A percentile compares a stretch with the other conserved stretches of the same genome.
Evolutionary conservation across 2,113 vertebrate genomes (phyloP).

Genomic region (Oreochromis spilurus): DNA sequence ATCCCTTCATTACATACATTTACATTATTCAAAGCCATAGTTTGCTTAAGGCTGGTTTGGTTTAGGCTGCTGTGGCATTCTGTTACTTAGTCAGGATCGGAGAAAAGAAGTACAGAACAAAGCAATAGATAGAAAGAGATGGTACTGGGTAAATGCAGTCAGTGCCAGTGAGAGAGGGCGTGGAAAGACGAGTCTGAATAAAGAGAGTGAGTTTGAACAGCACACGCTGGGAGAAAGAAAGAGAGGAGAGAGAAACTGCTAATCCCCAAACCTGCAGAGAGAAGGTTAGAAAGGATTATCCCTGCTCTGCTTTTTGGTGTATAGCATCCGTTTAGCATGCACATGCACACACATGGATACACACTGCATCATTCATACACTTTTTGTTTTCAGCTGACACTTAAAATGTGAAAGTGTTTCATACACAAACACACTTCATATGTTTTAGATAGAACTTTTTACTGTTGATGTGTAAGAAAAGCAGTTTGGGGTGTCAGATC

Average conservation of each 20-base stretch:
- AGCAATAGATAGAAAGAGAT: not conserved
- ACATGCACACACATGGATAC: not conserved
- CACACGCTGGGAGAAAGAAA: not conserved
- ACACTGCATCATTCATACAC: not conserved
- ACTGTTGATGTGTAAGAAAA: not conserved
- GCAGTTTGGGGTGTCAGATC: not conserved
- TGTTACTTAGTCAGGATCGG: not conserved
- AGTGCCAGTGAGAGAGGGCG: not conserved
- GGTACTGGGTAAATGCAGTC: not conserved
- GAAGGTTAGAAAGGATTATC: slow-evolving; percentile 56
- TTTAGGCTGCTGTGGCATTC: not conserved
- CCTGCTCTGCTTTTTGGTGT: slow-evolving; percentile 37
- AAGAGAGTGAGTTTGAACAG: not conserved
- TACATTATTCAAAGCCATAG: not conserved
- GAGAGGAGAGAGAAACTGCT: slow-evolving; percentile 6
- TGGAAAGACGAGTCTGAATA: not conserved
- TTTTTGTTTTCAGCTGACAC: not conserved
- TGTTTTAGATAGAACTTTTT: not conserved
- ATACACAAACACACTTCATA: not conserved
- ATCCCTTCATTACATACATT: not conserved
- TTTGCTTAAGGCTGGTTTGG: not conserved
- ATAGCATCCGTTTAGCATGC: slow-evolving; percentile 4
- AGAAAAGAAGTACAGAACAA: not conserved
- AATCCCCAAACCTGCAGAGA: slow-evolving; percentile 57
- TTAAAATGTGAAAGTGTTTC: not conserved